Percentiles rank a stretch among this genome's conserved stretches.
Conservation (phyloP, 1,140 invertebrate genomes). For the Heliconius congener region DNA sequence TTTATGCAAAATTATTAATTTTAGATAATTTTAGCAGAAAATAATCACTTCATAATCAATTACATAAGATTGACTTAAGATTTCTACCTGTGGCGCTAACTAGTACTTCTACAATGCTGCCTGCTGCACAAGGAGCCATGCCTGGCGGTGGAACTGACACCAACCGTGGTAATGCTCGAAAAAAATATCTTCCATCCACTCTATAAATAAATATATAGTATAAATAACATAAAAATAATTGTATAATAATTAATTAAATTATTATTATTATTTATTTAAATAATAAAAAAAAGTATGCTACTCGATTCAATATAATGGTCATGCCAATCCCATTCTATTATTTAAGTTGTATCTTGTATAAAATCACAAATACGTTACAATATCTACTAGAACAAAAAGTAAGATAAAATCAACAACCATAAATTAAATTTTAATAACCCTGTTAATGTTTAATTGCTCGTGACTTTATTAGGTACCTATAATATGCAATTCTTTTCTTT, state of each 20-base stretch:
- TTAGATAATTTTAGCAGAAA: too few species aligned
- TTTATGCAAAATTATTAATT: neutral
- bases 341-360: too few species aligned
- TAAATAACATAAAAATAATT: neutral
- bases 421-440: conserved; percentile 23
- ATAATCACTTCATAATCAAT: neutral
- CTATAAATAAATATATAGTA: conserved; percentile 46
- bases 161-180: conserved; percentile 92
- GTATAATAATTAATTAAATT: neutral
- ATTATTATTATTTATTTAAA: too few species aligned
- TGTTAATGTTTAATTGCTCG: conserved; percentile 19
- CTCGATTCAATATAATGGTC: too few species aligned
- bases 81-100: conserved; percentile 90
- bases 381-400: neutral
- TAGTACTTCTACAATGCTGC: conserved; percentile 96
- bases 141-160: conserved; percentile 93
- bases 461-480: neutral
- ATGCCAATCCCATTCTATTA: too few species aligned
- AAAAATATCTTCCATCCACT: conserved; percentile 86
- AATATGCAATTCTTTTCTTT: neutral
- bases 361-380: too few species aligned
- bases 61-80: conserved; percentile 84
- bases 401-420: conserved; percentile 17
- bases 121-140: conserved; percentile 96
- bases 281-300: too few species aligned